phyloP scores from a whole-genome alignment of 2,797 vertebrate species.

The Paedocypris micromegethes region DNA sequence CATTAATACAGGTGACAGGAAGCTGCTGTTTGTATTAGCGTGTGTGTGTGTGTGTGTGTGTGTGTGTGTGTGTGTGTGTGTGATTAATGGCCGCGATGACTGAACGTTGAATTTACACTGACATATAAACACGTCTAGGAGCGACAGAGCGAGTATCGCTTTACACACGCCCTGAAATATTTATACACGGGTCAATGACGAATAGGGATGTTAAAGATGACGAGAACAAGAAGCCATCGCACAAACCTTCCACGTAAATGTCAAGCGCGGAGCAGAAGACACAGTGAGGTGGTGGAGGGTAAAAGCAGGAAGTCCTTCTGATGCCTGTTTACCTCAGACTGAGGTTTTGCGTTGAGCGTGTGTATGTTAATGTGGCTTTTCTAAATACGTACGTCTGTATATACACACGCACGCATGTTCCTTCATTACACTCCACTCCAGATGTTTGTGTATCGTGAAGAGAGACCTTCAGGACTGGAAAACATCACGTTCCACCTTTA shows the following conservation, averaged over 20 bases:
- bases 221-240: not conserved
- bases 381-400: conserved; percentile 34
- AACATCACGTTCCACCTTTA: conserved; percentile 21
- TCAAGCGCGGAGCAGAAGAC: too few species aligned
- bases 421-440: conserved; percentile 15
- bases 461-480: conserved; percentile 11
- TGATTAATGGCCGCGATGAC: conserved; percentile 35
- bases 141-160: conserved; percentile 1
- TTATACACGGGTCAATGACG: conserved; percentile 10
- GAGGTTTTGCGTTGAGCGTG: conserved; percentile 14
- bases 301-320: too few species aligned
- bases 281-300: too few species aligned
- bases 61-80: not conserved
- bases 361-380: conserved; percentile 26
- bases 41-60: conserved; percentile 12
- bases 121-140: conserved; percentile 15
- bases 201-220: conserved; percentile 18
- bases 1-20: conserved; percentile 25
- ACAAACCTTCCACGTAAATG: not conserved
- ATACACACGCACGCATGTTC: conserved; percentile 25
- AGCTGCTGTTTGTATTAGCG: conserved; percentile 22
- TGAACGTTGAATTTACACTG: conserved; percentile 12
- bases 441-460: conserved; percentile 31
- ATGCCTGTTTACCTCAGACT: conserved; percentile 3
- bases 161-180: conserved; percentile 2